Percentiles rank a stretch among this genome's conserved stretches.
Conservation (phyloP, 2,888 invertebrate genomes). For the Rhodophaea formosa region DNA sequence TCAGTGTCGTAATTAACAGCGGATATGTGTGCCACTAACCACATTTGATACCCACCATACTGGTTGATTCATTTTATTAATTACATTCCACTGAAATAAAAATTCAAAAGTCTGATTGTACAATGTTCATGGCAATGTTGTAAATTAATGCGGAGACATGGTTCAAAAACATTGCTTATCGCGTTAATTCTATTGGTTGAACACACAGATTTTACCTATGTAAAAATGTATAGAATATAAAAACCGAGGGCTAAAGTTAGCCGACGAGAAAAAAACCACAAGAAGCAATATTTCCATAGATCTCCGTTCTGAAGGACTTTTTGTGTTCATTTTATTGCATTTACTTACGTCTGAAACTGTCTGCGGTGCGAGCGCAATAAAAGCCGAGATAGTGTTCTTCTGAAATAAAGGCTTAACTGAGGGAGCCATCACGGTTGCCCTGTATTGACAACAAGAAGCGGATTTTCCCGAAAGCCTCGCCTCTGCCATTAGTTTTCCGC, state of each 20-base stretch:
- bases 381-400: constrained; percentile 74
- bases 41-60: not conserved
- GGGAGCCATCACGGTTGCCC: constrained; percentile 75
- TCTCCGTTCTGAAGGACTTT: constrained; percentile 42
- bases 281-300: constrained; percentile 36
- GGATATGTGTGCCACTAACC: not conserved
- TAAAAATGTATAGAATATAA: too few species aligned
- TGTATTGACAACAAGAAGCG: constrained; percentile 81
- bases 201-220: constrained; percentile 24
- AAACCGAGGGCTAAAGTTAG: too few species aligned
- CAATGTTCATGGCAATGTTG: not conserved
- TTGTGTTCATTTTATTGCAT: constrained; percentile 54
- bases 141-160: not conserved
- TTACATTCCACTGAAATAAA: not conserved
- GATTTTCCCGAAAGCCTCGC: constrained; percentile 78
- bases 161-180: constrained; percentile 1
- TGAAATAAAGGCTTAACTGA: constrained; percentile 78
- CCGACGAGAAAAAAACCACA: not conserved
- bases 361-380: constrained; percentile 61
- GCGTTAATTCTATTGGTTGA: constrained; percentile 11
- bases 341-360: constrained; percentile 54
- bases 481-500: constrained; percentile 80
- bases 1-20: too few species aligned
- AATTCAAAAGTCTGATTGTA: not conserved
- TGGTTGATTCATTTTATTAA: not conserved